phyloP scores from a whole-genome alignment of 1,140 invertebrate species.

The Listronotus bonariensis region DNA sequence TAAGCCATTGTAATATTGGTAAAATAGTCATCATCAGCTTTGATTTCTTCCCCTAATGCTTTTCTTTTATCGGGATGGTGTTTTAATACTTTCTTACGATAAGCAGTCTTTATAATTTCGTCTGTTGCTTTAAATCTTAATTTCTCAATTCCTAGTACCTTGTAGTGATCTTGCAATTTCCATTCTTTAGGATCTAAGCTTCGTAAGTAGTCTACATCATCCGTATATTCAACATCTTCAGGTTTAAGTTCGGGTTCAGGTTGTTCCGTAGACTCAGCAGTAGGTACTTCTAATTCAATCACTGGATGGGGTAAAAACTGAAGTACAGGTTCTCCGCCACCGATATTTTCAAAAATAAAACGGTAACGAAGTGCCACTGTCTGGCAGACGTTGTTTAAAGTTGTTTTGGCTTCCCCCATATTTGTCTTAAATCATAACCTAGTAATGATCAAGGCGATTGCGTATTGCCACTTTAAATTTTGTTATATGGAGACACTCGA shows the following conservation, averaged over 20 bases:
- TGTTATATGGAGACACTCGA: not conserved
- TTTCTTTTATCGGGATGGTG: slow-evolving; percentile 98
- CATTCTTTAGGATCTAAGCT: slow-evolving; percentile 95
- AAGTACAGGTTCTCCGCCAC: slow-evolving; percentile 41
- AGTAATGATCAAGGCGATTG: not conserved
- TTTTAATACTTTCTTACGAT: slow-evolving; percentile 88
- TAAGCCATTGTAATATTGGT: slow-evolving; percentile 98
- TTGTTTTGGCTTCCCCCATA: slow-evolving; percentile 47
- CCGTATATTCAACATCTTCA: slow-evolving; percentile 69
- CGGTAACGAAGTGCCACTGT: slow-evolving; percentile 51
- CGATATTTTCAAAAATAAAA: slow-evolving; percentile 47
- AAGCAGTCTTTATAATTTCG: slow-evolving; percentile 91
- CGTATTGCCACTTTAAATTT: slow-evolving; percentile 6
- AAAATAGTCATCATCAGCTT: slow-evolving; percentile 93
- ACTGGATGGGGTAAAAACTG: slow-evolving; percentile 48
- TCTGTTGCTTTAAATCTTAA: slow-evolving; percentile 78
- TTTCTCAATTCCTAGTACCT: slow-evolving; percentile 85
- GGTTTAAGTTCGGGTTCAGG: slow-evolving; percentile 60
- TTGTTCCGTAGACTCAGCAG: slow-evolving; percentile 36
- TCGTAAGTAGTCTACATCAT: slow-evolving; percentile 83
- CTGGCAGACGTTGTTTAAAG: slow-evolving; percentile 39
- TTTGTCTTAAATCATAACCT: slow-evolving; percentile 42
- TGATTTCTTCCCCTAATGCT: slow-evolving; percentile 81
- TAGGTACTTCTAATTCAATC: slow-evolving; percentile 44
- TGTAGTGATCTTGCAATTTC: slow-evolving; percentile 98